Percentiles rank a stretch among this genome's conserved stretches.
phyloP scores from a whole-genome alignment of 1,140 invertebrate genomes.

The Lepidotrigona ventralis region DNA sequence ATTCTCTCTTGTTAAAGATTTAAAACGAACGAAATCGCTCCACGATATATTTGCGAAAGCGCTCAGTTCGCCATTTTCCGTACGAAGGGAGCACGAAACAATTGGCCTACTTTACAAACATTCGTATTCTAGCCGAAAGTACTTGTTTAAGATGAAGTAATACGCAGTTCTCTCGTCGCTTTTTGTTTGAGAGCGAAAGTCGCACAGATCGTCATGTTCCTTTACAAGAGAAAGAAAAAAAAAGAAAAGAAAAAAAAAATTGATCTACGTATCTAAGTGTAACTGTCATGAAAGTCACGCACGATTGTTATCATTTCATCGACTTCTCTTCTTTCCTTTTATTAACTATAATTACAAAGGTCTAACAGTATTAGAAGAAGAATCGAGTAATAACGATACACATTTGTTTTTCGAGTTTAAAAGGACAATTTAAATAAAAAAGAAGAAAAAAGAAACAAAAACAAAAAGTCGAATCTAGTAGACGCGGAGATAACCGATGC shows the following conservation, averaged over 20 bases:
- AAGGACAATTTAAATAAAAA: constrained; percentile 41
- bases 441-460: constrained; percentile 11
- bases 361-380: constrained; percentile 49
- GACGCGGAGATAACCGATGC: constrained; percentile 38
- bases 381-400: background rate
- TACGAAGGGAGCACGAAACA: constrained; percentile 44
- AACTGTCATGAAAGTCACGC: constrained; percentile 2
- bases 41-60: constrained; percentile 12
- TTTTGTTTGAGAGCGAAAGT: constrained; percentile 35
- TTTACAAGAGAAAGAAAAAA: constrained; percentile 2
- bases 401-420: constrained; percentile 9
- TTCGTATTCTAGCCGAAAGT: constrained; percentile 55
- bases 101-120: constrained; percentile 64
- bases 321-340: background rate
- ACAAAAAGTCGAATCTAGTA: constrained; percentile 25
- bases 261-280: constrained; percentile 15
- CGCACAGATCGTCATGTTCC: constrained; percentile 51
- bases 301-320: constrained; percentile 10
- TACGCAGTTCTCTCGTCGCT: constrained; percentile 47
- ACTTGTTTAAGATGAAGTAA: constrained; percentile 44
- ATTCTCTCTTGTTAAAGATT: constrained; percentile 69
- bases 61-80: constrained; percentile 9
- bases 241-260: background rate
- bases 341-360: constrained; percentile 18
- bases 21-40: constrained; percentile 47